Evolutionary conservation across 2,888 invertebrate species (phyloP).

Genomic region (Heliconius ismenius): DNA sequence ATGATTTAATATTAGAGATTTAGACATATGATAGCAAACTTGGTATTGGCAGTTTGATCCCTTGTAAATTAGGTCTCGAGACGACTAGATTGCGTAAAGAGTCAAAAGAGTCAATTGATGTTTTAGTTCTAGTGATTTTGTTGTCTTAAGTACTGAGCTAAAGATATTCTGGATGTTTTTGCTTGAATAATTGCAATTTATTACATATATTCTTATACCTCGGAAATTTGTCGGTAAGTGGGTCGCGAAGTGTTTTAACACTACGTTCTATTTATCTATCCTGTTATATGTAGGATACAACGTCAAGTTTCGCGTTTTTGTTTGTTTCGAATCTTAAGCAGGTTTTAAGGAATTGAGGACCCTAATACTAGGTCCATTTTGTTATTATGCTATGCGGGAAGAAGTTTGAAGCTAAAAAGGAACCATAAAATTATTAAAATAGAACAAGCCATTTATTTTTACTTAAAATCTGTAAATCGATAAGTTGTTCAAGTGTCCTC

Average conservation of each 20-base stretch:
- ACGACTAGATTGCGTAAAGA: conserved; percentile 34
- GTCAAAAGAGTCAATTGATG: conserved; percentile 31
- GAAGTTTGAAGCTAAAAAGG: too few species aligned
- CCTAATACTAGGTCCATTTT: too few species aligned
- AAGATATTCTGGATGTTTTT: background rate
- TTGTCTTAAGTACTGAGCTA: background rate
- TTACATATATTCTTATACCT: too few species aligned
- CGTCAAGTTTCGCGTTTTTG: too few species aligned
- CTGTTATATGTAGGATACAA: too few species aligned
- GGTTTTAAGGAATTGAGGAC: too few species aligned
- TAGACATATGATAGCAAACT: background rate
- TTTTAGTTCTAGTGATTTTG: background rate
- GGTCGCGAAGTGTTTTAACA: too few species aligned
- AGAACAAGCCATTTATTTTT: background rate
- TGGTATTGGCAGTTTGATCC: conserved; percentile 1
- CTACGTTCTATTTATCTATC: too few species aligned
- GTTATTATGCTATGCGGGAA: too few species aligned
- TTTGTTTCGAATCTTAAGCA: too few species aligned
- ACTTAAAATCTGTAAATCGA: conserved; percentile 4
- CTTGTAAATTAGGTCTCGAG: conserved; percentile 18
- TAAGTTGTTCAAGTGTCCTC: conserved; percentile 2
- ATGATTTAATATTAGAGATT: background rate
- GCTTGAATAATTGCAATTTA: background rate
- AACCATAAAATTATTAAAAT: too few species aligned
- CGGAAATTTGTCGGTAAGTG: too few species aligned